Evolutionary conservation across 23 tunicate species (phyloP).

Genomic region (Clavelina lepadiformis): DNA sequence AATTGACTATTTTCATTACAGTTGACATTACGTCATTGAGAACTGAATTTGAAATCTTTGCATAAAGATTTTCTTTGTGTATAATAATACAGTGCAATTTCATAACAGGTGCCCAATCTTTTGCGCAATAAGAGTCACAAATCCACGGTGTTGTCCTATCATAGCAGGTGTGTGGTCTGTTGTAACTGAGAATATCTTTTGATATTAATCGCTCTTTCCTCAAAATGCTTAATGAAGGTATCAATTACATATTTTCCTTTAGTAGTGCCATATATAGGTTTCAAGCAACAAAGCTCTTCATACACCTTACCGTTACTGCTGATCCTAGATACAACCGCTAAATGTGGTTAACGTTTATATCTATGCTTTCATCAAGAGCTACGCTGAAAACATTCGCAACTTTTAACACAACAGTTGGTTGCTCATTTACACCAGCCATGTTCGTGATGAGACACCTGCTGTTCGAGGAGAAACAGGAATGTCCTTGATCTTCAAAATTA

Average conservation of each 20-base stretch:
- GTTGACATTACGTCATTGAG: slow-evolving; percentile 28
- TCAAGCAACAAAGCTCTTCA: neutral
- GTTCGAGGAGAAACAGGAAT: slow-evolving; percentile 10
- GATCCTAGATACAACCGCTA: slow-evolving; percentile 14
- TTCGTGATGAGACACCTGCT: too few relatives aligned
- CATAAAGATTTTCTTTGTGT: slow-evolving; percentile 6
- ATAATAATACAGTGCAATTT: slow-evolving; percentile 2
- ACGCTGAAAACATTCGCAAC: slow-evolving; percentile 14
- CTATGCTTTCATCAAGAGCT: slow-evolving; percentile 24
- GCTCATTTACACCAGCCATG: slow-evolving; percentile 10
- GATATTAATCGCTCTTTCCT: slow-evolving; percentile 6
- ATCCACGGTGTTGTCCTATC: slow-evolving; percentile 18
- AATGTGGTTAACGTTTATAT: slow-evolving; percentile 21
- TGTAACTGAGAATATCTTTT: slow-evolving; percentile 4
- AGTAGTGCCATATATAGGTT: slow-evolving; percentile 13
- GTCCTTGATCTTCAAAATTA: slow-evolving; percentile 17
- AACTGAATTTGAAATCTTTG: slow-evolving; percentile 12
- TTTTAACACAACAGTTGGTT: slow-evolving; percentile 8
- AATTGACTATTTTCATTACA: slow-evolving; percentile 18
- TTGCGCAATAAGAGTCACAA: slow-evolving; percentile 19
- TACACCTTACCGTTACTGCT: slow-evolving; percentile 1
- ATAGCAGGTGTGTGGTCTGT: slow-evolving; percentile 16
- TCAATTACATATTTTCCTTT: neutral
- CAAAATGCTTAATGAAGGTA: neutral
- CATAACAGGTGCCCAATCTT: slow-evolving; percentile 6